phyloP scores from a whole-genome alignment of 2,888 invertebrate genomes.

The Glaucopsyche alexis region DNA sequence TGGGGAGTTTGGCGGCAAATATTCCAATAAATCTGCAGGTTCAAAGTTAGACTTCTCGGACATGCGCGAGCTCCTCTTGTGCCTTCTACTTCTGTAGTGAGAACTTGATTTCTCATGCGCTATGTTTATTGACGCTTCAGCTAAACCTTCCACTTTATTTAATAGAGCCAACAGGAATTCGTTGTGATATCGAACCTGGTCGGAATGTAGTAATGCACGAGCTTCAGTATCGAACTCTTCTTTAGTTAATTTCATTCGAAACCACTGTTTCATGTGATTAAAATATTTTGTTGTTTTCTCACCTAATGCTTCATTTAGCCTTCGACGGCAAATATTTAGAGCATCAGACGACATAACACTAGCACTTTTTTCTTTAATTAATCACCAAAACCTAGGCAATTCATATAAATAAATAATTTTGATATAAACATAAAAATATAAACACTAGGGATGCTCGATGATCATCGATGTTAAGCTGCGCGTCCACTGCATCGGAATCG shows the following conservation, averaged over 20 bases:
- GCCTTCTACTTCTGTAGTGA: slow-evolving; percentile 66
- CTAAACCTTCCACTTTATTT: slow-evolving; percentile 83
- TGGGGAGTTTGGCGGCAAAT: slow-evolving; percentile 77
- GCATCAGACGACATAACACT: slow-evolving; percentile 58
- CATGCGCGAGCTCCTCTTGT: slow-evolving; percentile 77
- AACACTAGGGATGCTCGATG: too few relatives aligned
- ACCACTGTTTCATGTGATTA: slow-evolving; percentile 87
- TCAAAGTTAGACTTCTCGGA: slow-evolving; percentile 82
- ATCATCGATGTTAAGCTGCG: too few relatives aligned
- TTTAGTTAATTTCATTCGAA: slow-evolving; percentile 86
- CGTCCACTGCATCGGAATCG: too few relatives aligned
- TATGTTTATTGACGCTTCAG: slow-evolving; percentile 67
- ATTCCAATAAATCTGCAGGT: slow-evolving; percentile 80
- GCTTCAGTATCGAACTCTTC: slow-evolving; percentile 92
- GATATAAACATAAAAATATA: too few relatives aligned
- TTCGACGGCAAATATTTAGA: slow-evolving; percentile 81
- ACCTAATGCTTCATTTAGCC: slow-evolving; percentile 82
- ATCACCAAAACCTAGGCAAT: not conserved
- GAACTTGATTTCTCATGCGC: slow-evolving; percentile 67
- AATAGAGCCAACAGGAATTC: slow-evolving; percentile 89
- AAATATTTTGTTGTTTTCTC: slow-evolving; percentile 86
- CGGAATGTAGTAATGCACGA: slow-evolving; percentile 84
- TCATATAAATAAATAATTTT: too few relatives aligned
- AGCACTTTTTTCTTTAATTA: not conserved
- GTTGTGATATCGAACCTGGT: slow-evolving; percentile 91